Evolutionary conservation across 1,140 invertebrate species (phyloP), one percentile per base, ranked within the genome.

Genomic region (Monochamus saltuarius): DNA sequence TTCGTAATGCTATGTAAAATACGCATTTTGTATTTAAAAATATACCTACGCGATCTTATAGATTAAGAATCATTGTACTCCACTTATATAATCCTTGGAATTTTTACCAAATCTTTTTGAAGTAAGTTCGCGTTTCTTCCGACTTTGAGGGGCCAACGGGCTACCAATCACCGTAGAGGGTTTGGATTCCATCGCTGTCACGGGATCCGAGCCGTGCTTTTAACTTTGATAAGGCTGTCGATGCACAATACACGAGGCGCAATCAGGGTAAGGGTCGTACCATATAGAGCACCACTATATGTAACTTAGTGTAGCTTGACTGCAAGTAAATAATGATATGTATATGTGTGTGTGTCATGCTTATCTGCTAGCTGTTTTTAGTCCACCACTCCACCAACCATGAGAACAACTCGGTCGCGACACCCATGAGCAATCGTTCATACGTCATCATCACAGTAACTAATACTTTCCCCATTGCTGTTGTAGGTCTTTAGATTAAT

Each of bases 201-300:
- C 60, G 29, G 55, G 56, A n/a, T n/a, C 56, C 63, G 56, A 65
- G 62, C 56, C 59, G 59, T 59, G 62, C 61, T 43, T 62, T 65
- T 61, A 61, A 66, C 58, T 70, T 66, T 66, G 59, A 68, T 70
- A 72, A 73, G 71, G 70, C 72, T 75, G 73, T 75, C 71, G 60
- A 65, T 71, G 68, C 71, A 74, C 73, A 75, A 75, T 75, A 63
- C 63, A 67, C 59, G 63, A 67, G 67, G 71, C 74, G 64, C 62
- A 74, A 75, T 73, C 73, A 75, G 74, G 73, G 73, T 76, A 73
- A 72, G 70, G 68, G 70, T 73, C 67, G 67, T 73, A 73, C 65
- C 65, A 64, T 71, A 70, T 72, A 73, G 65, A 70, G 68, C 69
- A 72, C 66, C 65, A 73, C 69, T 68, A 54, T 68, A 61, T 62